A percentile compares a stretch with the other conserved stretches of the same genome.
Evolutionary conservation across 2,888 invertebrate species (phyloP).

Genomic region (Drosophila paucipuncta): DNA sequence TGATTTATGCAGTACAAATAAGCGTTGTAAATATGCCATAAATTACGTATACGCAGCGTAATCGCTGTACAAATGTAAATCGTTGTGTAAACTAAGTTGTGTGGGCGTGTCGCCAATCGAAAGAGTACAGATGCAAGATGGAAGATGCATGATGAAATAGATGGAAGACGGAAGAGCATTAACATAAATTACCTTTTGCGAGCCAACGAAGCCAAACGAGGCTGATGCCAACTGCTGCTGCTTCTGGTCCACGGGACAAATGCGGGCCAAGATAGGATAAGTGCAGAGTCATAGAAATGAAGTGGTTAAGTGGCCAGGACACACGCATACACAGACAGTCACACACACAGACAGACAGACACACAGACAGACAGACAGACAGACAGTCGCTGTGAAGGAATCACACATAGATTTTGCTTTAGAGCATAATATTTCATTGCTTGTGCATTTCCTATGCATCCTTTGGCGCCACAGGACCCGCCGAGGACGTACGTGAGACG

Average conservation of each 20-base stretch:
- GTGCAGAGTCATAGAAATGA: constrained; percentile 67
- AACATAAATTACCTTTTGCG: constrained; percentile 80
- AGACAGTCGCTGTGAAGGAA: constrained; percentile 46
- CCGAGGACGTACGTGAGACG: constrained; percentile 77
- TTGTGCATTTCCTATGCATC: constrained; percentile 81
- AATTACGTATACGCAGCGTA: constrained; percentile 63
- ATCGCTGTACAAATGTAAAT: constrained; percentile 72
- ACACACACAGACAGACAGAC: constrained; percentile 23
- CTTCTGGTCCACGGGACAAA: constrained; percentile 24
- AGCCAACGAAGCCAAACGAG: constrained; percentile 56
- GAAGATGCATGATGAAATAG: constrained; percentile 36
- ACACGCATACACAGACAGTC: constrained; percentile 22
- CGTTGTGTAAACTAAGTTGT: constrained; percentile 71
- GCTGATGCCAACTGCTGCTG: constrained; percentile 30
- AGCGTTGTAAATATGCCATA: constrained; percentile 70
- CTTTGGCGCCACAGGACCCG: constrained; percentile 44
- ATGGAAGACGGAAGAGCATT: constrained; percentile 61
- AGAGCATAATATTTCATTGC: constrained; percentile 79
- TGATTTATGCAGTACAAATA: constrained; percentile 64
- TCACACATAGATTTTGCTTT: constrained; percentile 62
- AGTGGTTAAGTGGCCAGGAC: constrained; percentile 74
- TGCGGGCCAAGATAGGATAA: constrained; percentile 58
- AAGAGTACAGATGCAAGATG: constrained; percentile 40
- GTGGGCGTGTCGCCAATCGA: constrained; percentile 14
- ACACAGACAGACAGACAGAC: constrained; percentile 41